Evolutionary conservation across 2,113 vertebrate species (phyloP).

Genomic region (Pelvicachromis taeniatus): DNA sequence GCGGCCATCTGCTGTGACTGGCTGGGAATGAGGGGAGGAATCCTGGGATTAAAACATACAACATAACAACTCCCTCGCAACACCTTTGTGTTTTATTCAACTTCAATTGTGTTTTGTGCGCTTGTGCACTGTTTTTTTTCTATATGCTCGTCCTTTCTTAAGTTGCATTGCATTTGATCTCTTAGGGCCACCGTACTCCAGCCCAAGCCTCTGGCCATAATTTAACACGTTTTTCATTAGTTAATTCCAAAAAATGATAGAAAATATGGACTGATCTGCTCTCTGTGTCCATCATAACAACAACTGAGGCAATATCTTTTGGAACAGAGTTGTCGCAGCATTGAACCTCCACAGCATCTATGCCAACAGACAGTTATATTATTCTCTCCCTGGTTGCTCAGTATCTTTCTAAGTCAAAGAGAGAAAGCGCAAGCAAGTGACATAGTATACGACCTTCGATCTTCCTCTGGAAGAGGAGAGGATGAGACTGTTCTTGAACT

Average conservation of each 20-base stretch:
- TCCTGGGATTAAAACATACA: background rate
- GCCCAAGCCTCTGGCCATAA: background rate
- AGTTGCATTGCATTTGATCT: background rate
- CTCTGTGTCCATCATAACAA: background rate
- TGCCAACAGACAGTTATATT: rapidly evolving
- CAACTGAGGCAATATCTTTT: background rate
- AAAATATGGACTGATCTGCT: background rate
- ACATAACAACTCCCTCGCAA: background rate
- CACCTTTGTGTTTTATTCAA: background rate
- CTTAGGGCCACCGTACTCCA: background rate
- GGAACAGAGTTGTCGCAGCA: background rate
- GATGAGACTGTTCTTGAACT: background rate
- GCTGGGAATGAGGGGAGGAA: background rate
- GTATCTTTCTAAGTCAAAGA: background rate
- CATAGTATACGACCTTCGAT: background rate
- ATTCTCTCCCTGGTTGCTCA: background rate
- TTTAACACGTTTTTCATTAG: background rate
- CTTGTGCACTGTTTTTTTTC: background rate
- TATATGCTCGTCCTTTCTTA: background rate
- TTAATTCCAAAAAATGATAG: background rate
- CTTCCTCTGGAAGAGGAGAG: background rate
- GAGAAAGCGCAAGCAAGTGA: background rate
- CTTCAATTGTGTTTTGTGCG: background rate
- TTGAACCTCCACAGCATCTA: background rate
- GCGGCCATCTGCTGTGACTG: background rate